These are phyloP conservation scores for Heliangelus exortis DNA, from an alignment of 2,797 vertebrate genomes.

Conservation along the genomic window DNA sequence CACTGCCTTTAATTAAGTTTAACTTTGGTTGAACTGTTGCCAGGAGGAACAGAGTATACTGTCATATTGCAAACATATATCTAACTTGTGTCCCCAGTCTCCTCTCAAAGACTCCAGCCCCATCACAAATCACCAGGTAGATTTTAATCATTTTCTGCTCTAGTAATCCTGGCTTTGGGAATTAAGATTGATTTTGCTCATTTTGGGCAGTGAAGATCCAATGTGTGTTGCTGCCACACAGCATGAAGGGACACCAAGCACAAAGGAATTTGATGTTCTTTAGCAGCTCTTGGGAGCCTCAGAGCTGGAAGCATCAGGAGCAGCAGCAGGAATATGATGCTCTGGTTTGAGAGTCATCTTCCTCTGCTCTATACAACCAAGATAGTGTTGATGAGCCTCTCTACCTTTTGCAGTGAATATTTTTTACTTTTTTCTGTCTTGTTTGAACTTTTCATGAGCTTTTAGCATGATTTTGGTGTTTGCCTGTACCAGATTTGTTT, in stretches of 20 bases:
- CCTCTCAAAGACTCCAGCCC: neutral
- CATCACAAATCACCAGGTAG: neutral
- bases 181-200: neutral
- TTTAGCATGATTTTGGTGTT: neutral
- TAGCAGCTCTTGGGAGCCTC: neutral
- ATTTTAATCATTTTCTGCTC: neutral
- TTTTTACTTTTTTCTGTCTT: neutral
- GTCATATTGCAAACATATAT: neutral
- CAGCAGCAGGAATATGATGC: neutral
- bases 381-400: neutral
- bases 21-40: neutral
- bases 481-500: neutral
- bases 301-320: neutral
- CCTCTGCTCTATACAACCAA: neutral
- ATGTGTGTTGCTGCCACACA: neutral
- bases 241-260: neutral
- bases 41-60: neutral
- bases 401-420: neutral
- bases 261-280: neutral
- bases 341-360: neutral
- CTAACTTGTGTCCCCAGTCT: neutral
- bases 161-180: neutral
- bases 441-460: neutral
- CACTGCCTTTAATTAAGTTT: neutral
- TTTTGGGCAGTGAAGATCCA: neutral